Conservation (phyloP, 37 sponge, comb jelly and placozoan genomes). For the Oopsacas minuta region DNA sequence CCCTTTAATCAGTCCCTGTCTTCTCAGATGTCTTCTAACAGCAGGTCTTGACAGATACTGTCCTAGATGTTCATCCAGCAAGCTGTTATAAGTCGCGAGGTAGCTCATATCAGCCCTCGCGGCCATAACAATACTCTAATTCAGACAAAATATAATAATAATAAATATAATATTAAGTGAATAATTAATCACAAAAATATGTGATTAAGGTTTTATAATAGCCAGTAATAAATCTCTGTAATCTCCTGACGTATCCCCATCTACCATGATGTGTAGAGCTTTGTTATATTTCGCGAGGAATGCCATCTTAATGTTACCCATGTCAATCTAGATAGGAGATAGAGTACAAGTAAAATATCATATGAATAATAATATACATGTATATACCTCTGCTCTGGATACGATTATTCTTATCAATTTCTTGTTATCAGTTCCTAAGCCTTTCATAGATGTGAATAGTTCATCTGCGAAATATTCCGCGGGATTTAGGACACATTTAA, state of each 20-base stretch:
- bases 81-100: conserved; percentile 76
- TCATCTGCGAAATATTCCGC: conserved; percentile 6
- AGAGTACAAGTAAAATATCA: no score
- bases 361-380: not conserved
- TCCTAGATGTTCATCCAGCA: conserved; percentile 63
- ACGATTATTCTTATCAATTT: conserved; percentile 7
- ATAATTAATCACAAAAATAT: not conserved
- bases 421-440: not conserved
- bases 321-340: conserved; percentile 40
- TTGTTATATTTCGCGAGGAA: conserved; percentile 61
- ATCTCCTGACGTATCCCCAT: conserved; percentile 82
- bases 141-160: not conserved
- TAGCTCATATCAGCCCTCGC: conserved; percentile 31
- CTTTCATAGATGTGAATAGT: not conserved
- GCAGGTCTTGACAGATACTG: conserved; percentile 57
- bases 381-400: not conserved
- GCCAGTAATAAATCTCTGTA: conserved; percentile 56
- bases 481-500: conserved; percentile 12
- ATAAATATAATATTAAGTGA: not conserved
- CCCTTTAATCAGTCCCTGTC: conserved; percentile 77
- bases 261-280: conserved; percentile 58
- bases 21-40: conserved; percentile 45
- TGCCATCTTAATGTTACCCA: conserved; percentile 70
- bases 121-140: not conserved
- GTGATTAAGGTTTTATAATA: conserved; percentile 29